Conservation (phyloP, 2,888 invertebrate genomes). For the Lepidochitona cinerea region DNA sequence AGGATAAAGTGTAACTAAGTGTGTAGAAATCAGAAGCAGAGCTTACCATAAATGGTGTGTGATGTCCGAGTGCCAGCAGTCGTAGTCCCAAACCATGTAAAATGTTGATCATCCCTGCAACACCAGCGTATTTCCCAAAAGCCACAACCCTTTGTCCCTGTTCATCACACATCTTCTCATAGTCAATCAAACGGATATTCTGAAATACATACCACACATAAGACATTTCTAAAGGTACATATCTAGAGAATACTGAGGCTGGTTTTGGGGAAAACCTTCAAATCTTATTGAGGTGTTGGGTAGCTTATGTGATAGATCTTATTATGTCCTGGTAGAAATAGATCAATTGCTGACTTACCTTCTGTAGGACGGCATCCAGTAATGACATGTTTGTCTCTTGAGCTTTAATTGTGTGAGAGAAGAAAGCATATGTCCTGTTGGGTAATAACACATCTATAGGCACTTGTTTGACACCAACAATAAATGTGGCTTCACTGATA, state of each 20-base stretch:
- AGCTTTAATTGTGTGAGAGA: slow-evolving; percentile 99
- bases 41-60: slow-evolving; percentile 99
- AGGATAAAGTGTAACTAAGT: no score
- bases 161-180: slow-evolving; percentile 94
- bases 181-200: slow-evolving; percentile 97
- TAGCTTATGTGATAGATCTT: no score
- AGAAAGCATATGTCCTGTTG: slow-evolving; percentile 98
- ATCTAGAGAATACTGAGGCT: no score
- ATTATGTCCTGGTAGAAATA: no score
- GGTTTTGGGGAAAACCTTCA: no score
- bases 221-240: no score
- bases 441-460: slow-evolving; percentile 87
- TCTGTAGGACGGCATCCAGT: slow-evolving; percentile 94
- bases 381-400: slow-evolving; percentile 98
- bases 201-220: no score
- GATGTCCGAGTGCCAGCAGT: slow-evolving; percentile 94
- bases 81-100: slow-evolving; percentile 96
- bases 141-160: slow-evolving; percentile 94
- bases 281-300: no score
- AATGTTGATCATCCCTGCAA: slow-evolving; percentile 99
- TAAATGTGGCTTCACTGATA: slow-evolving; percentile 94
- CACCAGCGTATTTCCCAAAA: slow-evolving; percentile 98
- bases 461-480: slow-evolving; percentile 97
- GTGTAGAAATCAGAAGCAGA: no score
- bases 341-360: no score